Evolutionary conservation across 2,797 vertebrate genomes (phyloP), one percentile per base, ranked within the genome.

Genomic region (Etheostoma perlongum): DNA sequence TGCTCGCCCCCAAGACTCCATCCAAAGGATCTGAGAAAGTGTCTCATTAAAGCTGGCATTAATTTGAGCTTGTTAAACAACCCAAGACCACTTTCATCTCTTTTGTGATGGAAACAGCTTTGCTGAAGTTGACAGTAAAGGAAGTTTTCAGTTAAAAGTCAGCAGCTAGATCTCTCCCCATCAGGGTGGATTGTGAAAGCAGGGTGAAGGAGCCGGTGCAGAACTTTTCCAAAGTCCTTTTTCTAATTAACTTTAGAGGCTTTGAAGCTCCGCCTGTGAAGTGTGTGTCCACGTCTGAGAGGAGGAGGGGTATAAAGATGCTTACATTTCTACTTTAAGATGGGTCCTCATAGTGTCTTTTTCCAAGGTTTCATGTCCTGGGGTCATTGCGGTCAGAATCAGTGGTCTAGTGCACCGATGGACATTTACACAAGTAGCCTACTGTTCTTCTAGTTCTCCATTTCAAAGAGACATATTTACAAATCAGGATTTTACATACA

Each of bases 1-100:
- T 47, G 40, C 72, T 82, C 25, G 5, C 60, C 86, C 84, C 62
- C 60, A 75, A 65, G 76, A 61, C 72, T 58, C 30, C 0, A 67
- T 30, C 72, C 65, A 79, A 57, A 80, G 74, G 77, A 85, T 90
- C 78, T 72, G 60, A 90, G 78, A 61, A 62, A 53, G 64, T 25
- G 23, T 6, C 78, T 88, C 79, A 30, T 87, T 84, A 87, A 72
- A 72, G 62, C 0, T 11, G 67, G 76, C 78, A 67, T 82, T 88
- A 67, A 88, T 89, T 87, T 81, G 53, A 79, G 84, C 81, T 85
- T 62, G 68, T 85, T 86, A 83, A 85, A 88, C 76, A 72, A 67
- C 15, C 23, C 33, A 27, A 30, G 19, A 12, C 10, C 13, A 71
- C 87, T 90, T 91, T 90, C 83, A 86, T 89, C 83, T 91, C 58